phyloP scores from a whole-genome alignment of 2,797 vertebrate genomes.

The Mormyrus hasselquistii region DNA sequence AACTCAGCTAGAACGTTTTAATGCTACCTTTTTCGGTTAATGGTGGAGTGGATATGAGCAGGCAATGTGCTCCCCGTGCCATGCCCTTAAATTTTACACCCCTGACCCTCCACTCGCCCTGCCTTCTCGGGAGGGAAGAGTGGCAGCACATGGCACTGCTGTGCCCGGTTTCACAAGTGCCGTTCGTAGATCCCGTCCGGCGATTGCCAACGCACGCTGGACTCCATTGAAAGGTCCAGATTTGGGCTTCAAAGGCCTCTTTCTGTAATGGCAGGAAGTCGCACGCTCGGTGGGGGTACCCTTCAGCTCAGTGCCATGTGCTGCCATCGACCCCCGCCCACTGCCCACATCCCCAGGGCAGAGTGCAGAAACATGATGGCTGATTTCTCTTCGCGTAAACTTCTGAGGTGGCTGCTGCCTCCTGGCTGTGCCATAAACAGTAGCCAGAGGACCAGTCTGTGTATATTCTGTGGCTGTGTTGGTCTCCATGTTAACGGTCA shows the following conservation, averaged over 20 bases:
- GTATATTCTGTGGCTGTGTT: background rate
- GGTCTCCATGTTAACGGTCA: background rate
- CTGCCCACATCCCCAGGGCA: slow-evolving; percentile 1
- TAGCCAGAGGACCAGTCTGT: background rate
- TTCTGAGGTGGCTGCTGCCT: background rate
- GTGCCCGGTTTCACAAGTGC: slow-evolving; percentile 9
- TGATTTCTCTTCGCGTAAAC: slow-evolving; percentile 9
- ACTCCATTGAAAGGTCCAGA: slow-evolving; percentile 30
- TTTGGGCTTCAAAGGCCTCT: slow-evolving; percentile 38
- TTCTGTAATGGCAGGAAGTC: slow-evolving; percentile 21
- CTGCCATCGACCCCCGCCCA: background rate
- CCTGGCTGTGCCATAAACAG: background rate
- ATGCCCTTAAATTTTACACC: background rate
- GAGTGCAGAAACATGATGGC: slow-evolving; percentile 16
- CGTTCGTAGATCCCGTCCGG: slow-evolving; percentile 32
- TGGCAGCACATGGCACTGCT: slow-evolving; percentile 15
- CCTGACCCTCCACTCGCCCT: background rate
- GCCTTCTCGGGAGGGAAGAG: background rate
- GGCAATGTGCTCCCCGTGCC: background rate
- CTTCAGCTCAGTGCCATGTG: slow-evolving; percentile 8
- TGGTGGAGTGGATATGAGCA: background rate
- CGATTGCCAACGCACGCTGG: slow-evolving; percentile 29
- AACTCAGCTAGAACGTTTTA: background rate
- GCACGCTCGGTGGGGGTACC: slow-evolving; percentile 31
- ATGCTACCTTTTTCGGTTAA: background rate